phyloP scores from a whole-genome alignment of 2,888 invertebrate genomes.

The Oligia latruncula region DNA sequence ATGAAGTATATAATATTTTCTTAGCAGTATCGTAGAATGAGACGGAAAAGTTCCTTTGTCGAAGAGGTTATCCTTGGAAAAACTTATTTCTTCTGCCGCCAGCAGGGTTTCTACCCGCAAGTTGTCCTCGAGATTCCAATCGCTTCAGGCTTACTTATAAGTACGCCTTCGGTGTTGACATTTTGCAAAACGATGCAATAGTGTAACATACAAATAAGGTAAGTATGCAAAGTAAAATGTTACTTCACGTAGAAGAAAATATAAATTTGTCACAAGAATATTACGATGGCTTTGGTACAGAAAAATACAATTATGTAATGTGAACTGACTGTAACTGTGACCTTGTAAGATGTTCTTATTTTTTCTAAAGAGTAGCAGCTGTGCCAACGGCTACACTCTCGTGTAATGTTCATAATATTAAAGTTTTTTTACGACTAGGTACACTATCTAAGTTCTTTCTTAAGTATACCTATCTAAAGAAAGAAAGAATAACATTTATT shows the following conservation, averaged over 20 bases:
- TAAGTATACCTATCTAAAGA: neutral
- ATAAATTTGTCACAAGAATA: neutral
- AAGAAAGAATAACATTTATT: neutral
- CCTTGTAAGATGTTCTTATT: neutral
- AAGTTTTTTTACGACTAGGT: neutral
- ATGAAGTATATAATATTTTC: neutral
- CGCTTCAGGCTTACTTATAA: neutral
- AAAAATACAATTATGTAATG: slow-evolving; percentile 6
- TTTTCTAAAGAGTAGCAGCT: slow-evolving; percentile 3
- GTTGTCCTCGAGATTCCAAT: slow-evolving; percentile 15
- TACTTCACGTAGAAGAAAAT: neutral
- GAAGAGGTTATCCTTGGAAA: neutral
- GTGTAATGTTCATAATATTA: neutral
- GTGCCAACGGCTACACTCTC: neutral
- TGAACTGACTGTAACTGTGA: neutral
- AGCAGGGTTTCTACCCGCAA: neutral
- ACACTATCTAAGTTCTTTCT: neutral
- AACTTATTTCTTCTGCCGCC: neutral
- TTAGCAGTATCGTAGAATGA: neutral
- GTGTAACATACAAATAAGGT: neutral
- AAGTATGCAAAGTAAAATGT: neutral
- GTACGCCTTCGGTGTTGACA: neutral
- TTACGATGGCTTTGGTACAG: neutral
- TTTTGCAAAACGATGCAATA: slow-evolving; percentile 8
- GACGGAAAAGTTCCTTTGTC: neutral